These are phyloP conservation scores for Lordiphosa collinella DNA, from an alignment of 1,140 invertebrate species.

Conservation along the genomic window DNA sequence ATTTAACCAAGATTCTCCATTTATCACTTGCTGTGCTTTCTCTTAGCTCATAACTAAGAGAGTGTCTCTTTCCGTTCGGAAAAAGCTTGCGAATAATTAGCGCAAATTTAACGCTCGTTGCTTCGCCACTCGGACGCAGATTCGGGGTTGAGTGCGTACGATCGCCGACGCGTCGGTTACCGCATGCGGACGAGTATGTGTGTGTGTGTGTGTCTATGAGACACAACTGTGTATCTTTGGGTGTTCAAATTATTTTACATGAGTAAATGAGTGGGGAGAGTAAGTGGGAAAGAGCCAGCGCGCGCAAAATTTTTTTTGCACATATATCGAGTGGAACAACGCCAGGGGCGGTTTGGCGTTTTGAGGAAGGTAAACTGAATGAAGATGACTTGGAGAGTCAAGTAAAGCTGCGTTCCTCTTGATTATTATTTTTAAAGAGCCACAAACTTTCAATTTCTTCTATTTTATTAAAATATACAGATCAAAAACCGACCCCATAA, in stretches of 20 bases:
- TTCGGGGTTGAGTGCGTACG: constrained; percentile 56
- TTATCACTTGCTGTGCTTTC: constrained; percentile 21
- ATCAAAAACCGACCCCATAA: no score
- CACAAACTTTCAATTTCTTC: no score
- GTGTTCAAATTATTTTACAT: constrained; percentile 48
- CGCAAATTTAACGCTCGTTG: constrained; percentile 67
- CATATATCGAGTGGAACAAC: constrained; percentile 4
- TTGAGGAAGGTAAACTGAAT: no score
- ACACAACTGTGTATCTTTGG: constrained; percentile 46
- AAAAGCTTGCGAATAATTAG: constrained; percentile 73
- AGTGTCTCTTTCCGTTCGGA: neutral
- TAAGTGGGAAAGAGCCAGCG: constrained; percentile 6
- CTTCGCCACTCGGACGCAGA: constrained; percentile 16
- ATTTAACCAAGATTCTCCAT: constrained; percentile 8
- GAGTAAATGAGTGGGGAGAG: constrained; percentile 12
- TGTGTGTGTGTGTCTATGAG: constrained; percentile 46
- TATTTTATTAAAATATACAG: no score
- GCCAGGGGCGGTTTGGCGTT: constrained; percentile 2
- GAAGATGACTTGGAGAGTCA: no score
- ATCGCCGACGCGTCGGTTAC: constrained; percentile 41
- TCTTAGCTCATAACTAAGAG: constrained; percentile 33
- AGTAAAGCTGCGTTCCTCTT: no score
- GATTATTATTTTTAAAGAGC: no score
- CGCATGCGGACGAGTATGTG: constrained; percentile 20
- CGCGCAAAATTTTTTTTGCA: constrained; percentile 25